Evolutionary conservation across 2,888 invertebrate genomes (phyloP).

Genomic region (Cataglyphis rosenhaueri): DNA sequence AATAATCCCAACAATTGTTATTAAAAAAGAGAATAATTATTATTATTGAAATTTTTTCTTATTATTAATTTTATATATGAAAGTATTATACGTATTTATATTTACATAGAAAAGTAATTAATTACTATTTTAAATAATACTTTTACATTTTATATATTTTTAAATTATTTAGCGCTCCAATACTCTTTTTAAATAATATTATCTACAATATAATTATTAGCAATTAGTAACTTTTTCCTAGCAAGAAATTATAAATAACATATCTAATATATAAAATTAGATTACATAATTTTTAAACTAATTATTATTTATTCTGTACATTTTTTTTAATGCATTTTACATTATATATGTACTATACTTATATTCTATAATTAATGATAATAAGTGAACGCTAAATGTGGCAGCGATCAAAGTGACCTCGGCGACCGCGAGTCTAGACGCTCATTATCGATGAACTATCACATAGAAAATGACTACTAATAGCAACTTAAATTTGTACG

Average conservation of each 20-base stretch:
- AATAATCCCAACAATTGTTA: not conserved
- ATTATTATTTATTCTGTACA: not conserved
- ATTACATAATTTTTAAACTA: not conserved
- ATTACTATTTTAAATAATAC: not conserved
- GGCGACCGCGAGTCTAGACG: slow-evolving; percentile 55
- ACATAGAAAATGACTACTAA: slow-evolving; percentile 20
- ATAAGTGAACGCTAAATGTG: slow-evolving; percentile 50
- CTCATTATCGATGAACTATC: slow-evolving; percentile 37
- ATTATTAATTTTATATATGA: not conserved
- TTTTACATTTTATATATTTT: not conserved
- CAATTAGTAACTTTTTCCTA: not conserved
- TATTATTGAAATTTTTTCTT: slow-evolving; percentile 7
- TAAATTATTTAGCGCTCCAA: not conserved
- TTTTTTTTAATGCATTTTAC: slow-evolving; percentile 10
- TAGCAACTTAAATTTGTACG: slow-evolving; percentile 31
- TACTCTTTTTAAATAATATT: not conserved
- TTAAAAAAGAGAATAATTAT: too few relatives aligned
- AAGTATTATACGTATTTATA: not conserved
- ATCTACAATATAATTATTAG: not conserved
- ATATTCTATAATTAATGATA: slow-evolving; percentile 29
- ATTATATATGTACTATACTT: slow-evolving; percentile 6
- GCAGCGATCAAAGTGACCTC: slow-evolving; percentile 46
- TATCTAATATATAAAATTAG: not conserved
- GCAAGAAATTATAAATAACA: not conserved
- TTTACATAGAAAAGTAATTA: not conserved